Base-by-base conservation (phyloP, 2,113 vertebrate species). In the Jacana jacana region DNA sequence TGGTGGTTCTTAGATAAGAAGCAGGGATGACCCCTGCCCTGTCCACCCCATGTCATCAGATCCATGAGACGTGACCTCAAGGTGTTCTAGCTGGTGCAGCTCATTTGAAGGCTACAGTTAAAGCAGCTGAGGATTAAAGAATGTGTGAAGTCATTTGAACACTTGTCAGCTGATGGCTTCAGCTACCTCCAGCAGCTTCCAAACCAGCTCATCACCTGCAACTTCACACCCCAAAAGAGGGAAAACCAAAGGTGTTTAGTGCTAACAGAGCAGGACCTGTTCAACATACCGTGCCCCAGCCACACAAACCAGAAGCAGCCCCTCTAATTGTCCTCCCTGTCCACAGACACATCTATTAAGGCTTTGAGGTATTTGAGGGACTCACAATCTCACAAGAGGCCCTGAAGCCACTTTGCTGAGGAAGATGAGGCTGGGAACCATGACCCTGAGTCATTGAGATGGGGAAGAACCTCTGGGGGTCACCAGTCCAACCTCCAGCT, bases 1-100 rank as follows among this genome's bases (percentile, higher is more conserved):
- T 18, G 17, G 13, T 5, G 19, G 42, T 17, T 22, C 40, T 25
- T 20, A 1, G 10, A 16, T 2, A 11, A 46, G 52, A 18, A 17
- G 17, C 0, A 0, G 2, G 2, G 44, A 3, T 24, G n/a, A 4
- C n/a, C 60, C 64, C 64, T 20, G 39, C 17, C 39, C 60, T 13
- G 9, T 4, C 63, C 28, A 9, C 15, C 11, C 20, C 16, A 0
- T 2, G 2, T 4, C 5, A 46, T 30, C 44, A 42, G 28, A 51
- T 4, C 52, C 35, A 8, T 0, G 5, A 46, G 18, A 54, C 13
- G 1, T 1, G 20, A 68, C 4, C 28, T 30, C 27, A 6, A 52
- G 31, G 35, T 14, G 31, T 23, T 51, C 33, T 73, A 76, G 24
- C 23, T 58, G 33, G 5, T 22, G 55, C 57, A 31, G 48, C 39